Evolutionary conservation across 1,140 invertebrate genomes (phyloP).

Genomic region (Andrena cerasifolii): DNA sequence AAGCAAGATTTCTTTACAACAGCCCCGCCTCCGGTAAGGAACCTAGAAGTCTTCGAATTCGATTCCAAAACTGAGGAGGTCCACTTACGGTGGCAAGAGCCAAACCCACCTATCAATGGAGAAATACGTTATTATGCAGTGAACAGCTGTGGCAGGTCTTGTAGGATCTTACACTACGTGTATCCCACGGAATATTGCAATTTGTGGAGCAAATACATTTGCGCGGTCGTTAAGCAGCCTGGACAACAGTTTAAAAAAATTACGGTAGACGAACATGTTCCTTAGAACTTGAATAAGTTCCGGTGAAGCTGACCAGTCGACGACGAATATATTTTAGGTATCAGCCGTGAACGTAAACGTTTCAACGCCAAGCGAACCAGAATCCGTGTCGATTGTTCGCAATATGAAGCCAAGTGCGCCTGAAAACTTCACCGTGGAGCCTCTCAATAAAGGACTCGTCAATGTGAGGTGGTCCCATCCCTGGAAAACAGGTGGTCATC

Average conservation of each 20-base stretch:
- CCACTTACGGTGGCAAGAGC: constrained; percentile 58
- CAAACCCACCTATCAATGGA: constrained; percentile 55
- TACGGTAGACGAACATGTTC: constrained; percentile 28
- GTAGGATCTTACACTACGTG: neutral
- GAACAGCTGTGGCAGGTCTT: neutral
- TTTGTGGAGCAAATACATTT: constrained; percentile 57
- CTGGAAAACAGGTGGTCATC: constrained; percentile 36
- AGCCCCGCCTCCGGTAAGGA: constrained; percentile 58
- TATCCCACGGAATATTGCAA: constrained; percentile 45
- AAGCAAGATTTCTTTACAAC: neutral
- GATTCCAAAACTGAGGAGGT: neutral
- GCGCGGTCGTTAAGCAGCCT: constrained; percentile 21
- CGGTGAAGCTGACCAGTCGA: neutral
- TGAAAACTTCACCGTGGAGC: neutral
- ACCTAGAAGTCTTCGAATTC: constrained; percentile 53
- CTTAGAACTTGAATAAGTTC: neutral
- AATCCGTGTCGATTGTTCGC: neutral
- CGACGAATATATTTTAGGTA: neutral
- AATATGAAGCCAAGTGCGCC: constrained; percentile 33
- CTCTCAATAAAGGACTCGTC: constrained; percentile 21
- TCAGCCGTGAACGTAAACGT: constrained; percentile 15
- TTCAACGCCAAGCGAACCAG: neutral
- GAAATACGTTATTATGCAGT: constrained; percentile 31
- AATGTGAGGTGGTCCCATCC: constrained; percentile 63
- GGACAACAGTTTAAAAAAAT: neutral